Evolutionary conservation across 2,797 vertebrate genomes (phyloP).

Genomic region (Molossus molossus): DNA sequence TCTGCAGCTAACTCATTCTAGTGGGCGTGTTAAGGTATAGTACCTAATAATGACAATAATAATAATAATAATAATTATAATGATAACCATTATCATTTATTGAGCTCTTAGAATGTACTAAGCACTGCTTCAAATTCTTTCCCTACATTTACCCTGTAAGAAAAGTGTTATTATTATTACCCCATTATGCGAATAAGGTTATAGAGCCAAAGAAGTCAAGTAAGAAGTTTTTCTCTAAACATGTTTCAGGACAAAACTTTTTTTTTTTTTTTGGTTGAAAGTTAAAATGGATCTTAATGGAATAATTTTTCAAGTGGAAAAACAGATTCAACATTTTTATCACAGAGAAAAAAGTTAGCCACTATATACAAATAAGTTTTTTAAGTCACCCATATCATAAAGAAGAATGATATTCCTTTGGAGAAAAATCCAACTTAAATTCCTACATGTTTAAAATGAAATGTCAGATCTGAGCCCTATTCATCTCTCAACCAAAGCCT

Average conservation of each 20-base stretch:
- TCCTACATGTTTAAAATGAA: not conserved
- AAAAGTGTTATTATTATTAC: not conserved
- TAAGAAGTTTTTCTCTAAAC: slow-evolving; percentile 4
- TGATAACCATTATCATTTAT: not conserved
- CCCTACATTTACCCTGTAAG: not conserved
- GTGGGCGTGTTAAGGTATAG: not conserved
- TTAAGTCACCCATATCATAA: not conserved
- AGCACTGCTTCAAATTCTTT: not conserved
- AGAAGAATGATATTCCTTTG: slow-evolving; percentile 10
- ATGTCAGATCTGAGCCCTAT: not conserved
- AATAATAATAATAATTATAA: not conserved
- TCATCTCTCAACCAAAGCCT: not conserved
- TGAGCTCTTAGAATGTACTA: not conserved
- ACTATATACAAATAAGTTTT: not conserved
- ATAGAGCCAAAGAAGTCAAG: not conserved
- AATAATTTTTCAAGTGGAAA: slow-evolving; percentile 50
- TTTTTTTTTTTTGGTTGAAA: slow-evolving; percentile 3
- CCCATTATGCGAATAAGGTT: not conserved
- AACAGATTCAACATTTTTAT: slow-evolving; percentile 50
- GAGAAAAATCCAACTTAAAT: not conserved
- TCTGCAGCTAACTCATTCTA: slow-evolving; percentile 8
- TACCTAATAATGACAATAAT: not conserved
- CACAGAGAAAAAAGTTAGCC: not conserved
- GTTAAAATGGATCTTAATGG: not conserved
- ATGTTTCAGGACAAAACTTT: slow-evolving; percentile 25